Evolutionary conservation across 1,140 invertebrate species (phyloP).

Genomic region (Drosophila elegans): DNA sequence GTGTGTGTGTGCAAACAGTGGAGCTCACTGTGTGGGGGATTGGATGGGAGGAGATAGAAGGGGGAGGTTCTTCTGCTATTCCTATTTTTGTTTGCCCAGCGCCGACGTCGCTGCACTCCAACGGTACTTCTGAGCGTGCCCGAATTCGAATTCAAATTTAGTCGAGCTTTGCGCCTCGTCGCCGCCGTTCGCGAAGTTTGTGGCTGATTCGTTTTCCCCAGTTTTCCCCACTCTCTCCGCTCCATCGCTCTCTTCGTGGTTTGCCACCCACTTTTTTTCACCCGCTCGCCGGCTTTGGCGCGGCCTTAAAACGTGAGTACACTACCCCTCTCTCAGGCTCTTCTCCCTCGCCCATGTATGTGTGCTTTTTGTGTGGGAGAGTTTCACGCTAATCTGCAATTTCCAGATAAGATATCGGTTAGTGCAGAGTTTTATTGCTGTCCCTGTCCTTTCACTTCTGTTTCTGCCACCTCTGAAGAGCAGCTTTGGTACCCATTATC

Average conservation of each 20-base stretch:
- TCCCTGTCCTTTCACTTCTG: neutral
- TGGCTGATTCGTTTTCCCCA: constrained; percentile 39
- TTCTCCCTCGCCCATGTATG: neutral
- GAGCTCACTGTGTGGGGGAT: constrained; percentile 60
- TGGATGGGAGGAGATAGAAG: constrained; percentile 13
- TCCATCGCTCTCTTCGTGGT: neutral
- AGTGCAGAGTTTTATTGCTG: constrained; percentile 3
- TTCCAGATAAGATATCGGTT: constrained; percentile 68
- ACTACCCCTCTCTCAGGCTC: neutral
- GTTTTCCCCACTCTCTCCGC: constrained; percentile 23
- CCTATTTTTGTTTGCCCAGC: constrained; percentile 74
- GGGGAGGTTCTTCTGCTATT: constrained; percentile 54
- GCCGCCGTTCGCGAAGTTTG: constrained; percentile 75
- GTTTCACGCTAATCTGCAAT: constrained; percentile 63
- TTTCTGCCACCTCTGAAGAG: neutral
- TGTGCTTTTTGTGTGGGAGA: constrained; percentile 12
- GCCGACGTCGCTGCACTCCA: constrained; percentile 57
- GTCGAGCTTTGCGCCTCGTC: constrained; percentile 81
- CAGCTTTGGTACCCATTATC: neutral
- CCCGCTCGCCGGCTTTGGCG: constrained; percentile 57
- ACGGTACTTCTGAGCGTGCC: constrained; percentile 80
- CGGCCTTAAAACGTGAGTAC: constrained; percentile 60
- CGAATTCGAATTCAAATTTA: constrained; percentile 77
- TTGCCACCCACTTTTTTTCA: constrained; percentile 43
- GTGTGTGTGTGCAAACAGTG: constrained; percentile 60